Evolutionary conservation across 2,888 invertebrate species (phyloP), one percentile per base, ranked within the genome.

Genomic region (Punctoribates punctum): DNA sequence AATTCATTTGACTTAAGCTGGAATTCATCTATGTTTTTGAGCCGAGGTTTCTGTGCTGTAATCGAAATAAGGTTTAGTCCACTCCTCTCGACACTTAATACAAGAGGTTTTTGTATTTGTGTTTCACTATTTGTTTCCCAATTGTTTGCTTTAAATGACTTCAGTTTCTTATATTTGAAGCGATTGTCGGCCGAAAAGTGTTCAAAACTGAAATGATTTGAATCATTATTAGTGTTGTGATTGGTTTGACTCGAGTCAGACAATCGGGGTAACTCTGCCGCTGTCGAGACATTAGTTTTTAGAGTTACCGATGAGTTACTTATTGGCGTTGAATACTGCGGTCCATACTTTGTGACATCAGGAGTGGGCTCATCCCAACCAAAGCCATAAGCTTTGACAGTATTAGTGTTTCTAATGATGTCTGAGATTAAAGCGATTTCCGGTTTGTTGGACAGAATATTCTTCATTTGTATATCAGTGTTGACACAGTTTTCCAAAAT

Each of bases 351-450:
- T 5, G 72, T 46, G 1, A 72, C 72, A 48, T 72, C 72, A 13
- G 72, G 72, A 25, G 46, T 34, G 15, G 38, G 20, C 0, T 20
- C n/a, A n/a, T 67, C 65, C 5, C 20, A 20, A 20, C 65, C 65
- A 20, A 67, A 67, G 0, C 65, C 1, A 38, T 67, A 67, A 13
- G n/a, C 4, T 20, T 67, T 67, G 1, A 67, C 9, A 15, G 38
- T 23, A 17, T 42, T 46, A 1, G 48, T 72, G 46, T 72, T 27
- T 46, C 15, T 72, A 0, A 72, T 72, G 3, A 48, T 46, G 25
- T 72, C 72, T 4, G 72, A 72, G 17, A 72, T 72, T 23, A 72
- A 46, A 20, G 72, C 46, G 38, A 72, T 72, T 27, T 72, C 72
- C 6, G 72, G 72, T 46, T 72, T 72, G 27, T 25, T 46, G 2